A percentile compares a stretch with the other conserved stretches of the same genome.
phyloP scores from a whole-genome alignment of 2,888 invertebrate genomes.

The Dicycla oo region DNA sequence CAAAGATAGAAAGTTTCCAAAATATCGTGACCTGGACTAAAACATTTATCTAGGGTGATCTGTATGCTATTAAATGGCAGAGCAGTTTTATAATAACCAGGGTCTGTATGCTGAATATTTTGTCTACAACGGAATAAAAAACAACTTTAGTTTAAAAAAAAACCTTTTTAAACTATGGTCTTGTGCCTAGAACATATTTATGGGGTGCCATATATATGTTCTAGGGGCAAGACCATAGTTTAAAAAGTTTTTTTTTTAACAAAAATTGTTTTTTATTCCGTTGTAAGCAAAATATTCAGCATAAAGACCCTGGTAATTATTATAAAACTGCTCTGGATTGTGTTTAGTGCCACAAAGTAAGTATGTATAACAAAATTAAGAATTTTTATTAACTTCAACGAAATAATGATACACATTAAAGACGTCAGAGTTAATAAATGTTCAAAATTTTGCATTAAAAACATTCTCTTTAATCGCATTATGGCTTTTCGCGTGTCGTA shows the following conservation, averaged over 20 bases:
- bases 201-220: neutral
- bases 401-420: constrained; percentile 21
- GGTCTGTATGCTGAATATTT: too few species aligned
- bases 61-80: too few species aligned
- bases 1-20: neutral
- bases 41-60: too few species aligned
- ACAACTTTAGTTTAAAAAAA: neutral
- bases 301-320: neutral
- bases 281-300: neutral
- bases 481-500: constrained; percentile 39
- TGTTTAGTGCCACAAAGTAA: constrained; percentile 5
- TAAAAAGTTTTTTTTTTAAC: neutral
- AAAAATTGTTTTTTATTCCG: neutral
- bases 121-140: neutral
- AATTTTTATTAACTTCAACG: constrained; percentile 18
- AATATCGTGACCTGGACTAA: neutral
- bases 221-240: neutral
- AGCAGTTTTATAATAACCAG: neutral
- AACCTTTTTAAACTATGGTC: neutral
- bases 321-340: neutral
- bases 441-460: constrained; percentile 41
- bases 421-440: constrained; percentile 26
- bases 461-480: constrained; percentile 31
- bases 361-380: neutral
- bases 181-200: neutral